phyloP scores from a whole-genome alignment of 2,888 invertebrate genomes.

The Lasioglossum zephyrum region DNA sequence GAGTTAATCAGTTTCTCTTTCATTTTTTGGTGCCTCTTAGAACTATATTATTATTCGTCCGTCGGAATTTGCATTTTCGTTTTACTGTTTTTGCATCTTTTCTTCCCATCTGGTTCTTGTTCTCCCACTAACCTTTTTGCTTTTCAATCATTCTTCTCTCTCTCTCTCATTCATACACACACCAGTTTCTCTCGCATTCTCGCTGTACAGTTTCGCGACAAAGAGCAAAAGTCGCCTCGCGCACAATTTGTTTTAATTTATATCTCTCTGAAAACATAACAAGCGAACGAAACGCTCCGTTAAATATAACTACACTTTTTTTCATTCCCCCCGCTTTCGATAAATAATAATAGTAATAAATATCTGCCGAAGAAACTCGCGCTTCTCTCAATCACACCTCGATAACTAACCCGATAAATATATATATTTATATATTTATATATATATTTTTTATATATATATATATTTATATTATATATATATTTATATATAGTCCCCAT shows the following conservation, averaged over 20 bases:
- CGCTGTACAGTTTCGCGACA: background rate
- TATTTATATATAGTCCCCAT: no score
- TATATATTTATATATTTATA: slow-evolving; percentile 21
- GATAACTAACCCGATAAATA: slow-evolving; percentile 53
- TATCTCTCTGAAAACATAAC: slow-evolving; percentile 74
- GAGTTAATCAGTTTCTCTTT: slow-evolving; percentile 38
- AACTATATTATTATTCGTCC: slow-evolving; percentile 48
- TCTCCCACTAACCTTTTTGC: background rate
- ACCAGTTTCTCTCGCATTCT: background rate
- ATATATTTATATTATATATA: no score
- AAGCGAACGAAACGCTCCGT: slow-evolving; percentile 72
- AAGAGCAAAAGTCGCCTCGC: slow-evolving; percentile 13
- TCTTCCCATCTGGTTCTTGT: slow-evolving; percentile 27
- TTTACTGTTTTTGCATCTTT: slow-evolving; percentile 11
- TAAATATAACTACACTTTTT: slow-evolving; percentile 59
- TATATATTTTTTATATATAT: no score
- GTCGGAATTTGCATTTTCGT: slow-evolving; percentile 50
- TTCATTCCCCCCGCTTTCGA: slow-evolving; percentile 51
- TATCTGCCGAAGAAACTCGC: slow-evolving; percentile 68
- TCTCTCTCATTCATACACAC: background rate
- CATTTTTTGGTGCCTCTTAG: slow-evolving; percentile 54
- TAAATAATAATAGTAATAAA: slow-evolving; percentile 73
- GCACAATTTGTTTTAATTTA: slow-evolving; percentile 42
- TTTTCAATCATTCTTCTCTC: background rate
- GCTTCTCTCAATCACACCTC: slow-evolving; percentile 55